Evolutionary conservation across 2,888 invertebrate species (phyloP).

Genomic region (Hetaerina titia): DNA sequence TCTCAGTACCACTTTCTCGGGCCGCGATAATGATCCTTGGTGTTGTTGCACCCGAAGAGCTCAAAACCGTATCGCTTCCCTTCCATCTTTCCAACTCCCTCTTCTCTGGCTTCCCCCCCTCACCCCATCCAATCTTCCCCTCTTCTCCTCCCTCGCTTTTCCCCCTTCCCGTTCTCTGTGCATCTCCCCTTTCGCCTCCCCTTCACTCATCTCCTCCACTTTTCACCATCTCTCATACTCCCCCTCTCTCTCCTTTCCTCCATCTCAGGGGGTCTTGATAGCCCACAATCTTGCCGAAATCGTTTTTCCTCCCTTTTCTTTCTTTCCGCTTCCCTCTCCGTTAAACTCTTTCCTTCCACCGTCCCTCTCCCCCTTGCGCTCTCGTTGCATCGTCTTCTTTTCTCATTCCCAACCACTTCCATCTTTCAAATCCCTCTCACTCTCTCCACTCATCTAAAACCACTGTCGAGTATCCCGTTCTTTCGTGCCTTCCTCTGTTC

Average conservation of each 20-base stretch:
- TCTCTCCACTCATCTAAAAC: neutral
- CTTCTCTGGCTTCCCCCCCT: neutral
- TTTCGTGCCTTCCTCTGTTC: neutral
- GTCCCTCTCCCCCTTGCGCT: neutral
- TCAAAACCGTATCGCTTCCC: slow-evolving; percentile 13
- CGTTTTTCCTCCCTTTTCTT: neutral
- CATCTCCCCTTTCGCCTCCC: neutral
- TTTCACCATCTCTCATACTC: neutral
- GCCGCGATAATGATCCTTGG: slow-evolving; percentile 28
- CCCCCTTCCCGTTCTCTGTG: neutral
- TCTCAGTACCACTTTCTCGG: slow-evolving; percentile 12
- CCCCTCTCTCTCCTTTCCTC: neutral
- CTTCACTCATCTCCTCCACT: neutral
- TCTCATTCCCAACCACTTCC: neutral
- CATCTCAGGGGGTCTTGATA: neutral
- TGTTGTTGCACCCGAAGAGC: slow-evolving; percentile 32
- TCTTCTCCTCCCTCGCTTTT: neutral
- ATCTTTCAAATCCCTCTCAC: neutral
- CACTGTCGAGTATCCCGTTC: neutral
- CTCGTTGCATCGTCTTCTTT: neutral
- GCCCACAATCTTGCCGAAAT: neutral
- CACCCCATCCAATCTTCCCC: neutral
- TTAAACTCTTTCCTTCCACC: neutral
- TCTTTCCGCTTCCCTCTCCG: neutral
- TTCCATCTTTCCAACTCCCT: neutral